phyloP scores from a whole-genome alignment of 2,113 vertebrate genomes.

The Shinisaurus crocodilurus region DNA sequence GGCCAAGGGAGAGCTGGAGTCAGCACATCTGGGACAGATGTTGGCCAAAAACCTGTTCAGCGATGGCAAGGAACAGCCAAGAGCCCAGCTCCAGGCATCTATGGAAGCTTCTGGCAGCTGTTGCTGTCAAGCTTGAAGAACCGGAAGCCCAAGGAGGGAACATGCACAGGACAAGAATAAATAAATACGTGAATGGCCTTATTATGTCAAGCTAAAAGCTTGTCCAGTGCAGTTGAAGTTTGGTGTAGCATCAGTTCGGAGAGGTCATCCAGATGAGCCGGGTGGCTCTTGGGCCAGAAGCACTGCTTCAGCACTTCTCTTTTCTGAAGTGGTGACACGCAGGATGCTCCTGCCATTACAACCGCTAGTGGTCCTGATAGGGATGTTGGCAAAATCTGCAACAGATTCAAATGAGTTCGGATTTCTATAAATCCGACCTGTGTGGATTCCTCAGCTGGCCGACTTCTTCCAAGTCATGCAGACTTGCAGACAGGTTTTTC shows the following conservation, averaged over 20 bases:
- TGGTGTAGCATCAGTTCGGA: background rate
- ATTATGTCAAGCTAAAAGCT: background rate
- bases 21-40: constrained; percentile 43
- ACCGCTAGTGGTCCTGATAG: background rate
- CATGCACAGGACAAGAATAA: background rate
- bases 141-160: background rate
- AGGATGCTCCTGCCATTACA: too few relatives aligned
- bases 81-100: constrained; percentile 20
- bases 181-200: background rate
- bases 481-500: too few relatives aligned
- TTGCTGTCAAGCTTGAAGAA: constrained; percentile 6
- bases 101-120: constrained; percentile 45
- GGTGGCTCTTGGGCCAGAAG: background rate
- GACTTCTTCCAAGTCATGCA: too few relatives aligned
- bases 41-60: constrained; percentile 60
- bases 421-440: too few relatives aligned
- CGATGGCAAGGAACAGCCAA: constrained; percentile 44
- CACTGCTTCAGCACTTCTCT: background rate
- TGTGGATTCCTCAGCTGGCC: too few relatives aligned
- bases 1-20: constrained; percentile 60
- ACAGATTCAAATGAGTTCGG: too few relatives aligned
- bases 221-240: background rate
- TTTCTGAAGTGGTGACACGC: background rate
- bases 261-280: background rate
- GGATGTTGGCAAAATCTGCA: too few relatives aligned